Evolutionary conservation across 2,888 invertebrate species (phyloP).

Genomic region (Tryphoninae sp.): DNA sequence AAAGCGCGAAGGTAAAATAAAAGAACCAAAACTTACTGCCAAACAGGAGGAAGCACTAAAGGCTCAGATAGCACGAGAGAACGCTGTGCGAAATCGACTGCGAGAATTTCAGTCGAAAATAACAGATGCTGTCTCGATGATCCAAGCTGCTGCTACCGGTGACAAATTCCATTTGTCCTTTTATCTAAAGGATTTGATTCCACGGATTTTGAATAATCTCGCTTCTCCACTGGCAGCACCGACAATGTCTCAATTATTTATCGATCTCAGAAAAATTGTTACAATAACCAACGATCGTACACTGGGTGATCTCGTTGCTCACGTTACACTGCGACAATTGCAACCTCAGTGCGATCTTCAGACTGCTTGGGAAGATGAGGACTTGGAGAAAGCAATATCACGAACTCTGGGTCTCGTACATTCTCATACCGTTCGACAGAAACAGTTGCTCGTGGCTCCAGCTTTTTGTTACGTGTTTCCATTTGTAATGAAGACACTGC

Average conservation of each 20-base stretch:
- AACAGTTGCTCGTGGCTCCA: conserved; percentile 85
- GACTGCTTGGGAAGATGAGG: conserved; percentile 89
- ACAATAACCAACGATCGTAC: conserved; percentile 81
- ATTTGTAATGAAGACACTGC: conserved; percentile 86
- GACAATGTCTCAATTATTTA: conserved; percentile 84
- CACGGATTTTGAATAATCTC: conserved; percentile 85
- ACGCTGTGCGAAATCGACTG: conserved; percentile 87
- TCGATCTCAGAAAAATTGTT: conserved; percentile 84
- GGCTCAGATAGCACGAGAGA: conserved; percentile 93
- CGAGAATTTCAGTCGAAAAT: conserved; percentile 81
- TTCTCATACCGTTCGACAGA: conserved; percentile 81
- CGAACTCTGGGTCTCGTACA: conserved; percentile 85
- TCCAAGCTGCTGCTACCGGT: conserved; percentile 82
- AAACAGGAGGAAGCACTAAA: conserved; percentile 97
- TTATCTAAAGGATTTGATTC: conserved; percentile 84
- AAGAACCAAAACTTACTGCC: conserved; percentile 88
- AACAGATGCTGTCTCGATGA: conserved; percentile 81
- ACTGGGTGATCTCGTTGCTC: conserved; percentile 85
- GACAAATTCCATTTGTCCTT: conserved; percentile 82
- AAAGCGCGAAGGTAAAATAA: conserved; percentile 89
- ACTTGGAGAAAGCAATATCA: conserved; percentile 85
- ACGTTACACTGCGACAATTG: conserved; percentile 87
- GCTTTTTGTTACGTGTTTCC: conserved; percentile 93
- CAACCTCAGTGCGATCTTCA: conserved; percentile 92
- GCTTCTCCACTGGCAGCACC: conserved; percentile 91